Percentiles rank a stretch among this genome's conserved stretches.
phyloP scores from a whole-genome alignment of 2,113 vertebrate genomes.

The Pelvicachromis taeniatus region DNA sequence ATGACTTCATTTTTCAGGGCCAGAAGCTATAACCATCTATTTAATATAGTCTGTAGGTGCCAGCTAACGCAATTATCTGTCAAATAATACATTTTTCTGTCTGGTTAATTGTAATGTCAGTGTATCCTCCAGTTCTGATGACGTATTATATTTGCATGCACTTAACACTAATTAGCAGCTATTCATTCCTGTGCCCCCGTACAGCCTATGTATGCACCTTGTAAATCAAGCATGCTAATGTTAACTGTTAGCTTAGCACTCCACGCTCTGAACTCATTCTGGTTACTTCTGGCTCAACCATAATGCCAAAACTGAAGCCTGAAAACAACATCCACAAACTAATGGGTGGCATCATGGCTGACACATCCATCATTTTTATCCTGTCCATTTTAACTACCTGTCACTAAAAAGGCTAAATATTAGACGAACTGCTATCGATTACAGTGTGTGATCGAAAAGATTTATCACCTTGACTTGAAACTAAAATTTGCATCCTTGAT shows the following conservation, averaged over 20 bases:
- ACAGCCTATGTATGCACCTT: not conserved
- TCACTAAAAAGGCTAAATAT: not conserved
- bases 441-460: not conserved
- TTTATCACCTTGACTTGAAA: not conserved
- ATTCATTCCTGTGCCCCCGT: not conserved
- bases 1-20: not conserved
- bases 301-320: not conserved
- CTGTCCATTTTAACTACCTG: not conserved
- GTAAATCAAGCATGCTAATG: not conserved
- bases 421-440: accelerated
- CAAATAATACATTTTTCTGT: not conserved
- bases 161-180: not conserved
- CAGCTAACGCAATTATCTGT: not conserved
- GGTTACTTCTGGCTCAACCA: not conserved
- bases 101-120: not conserved
- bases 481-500: not conserved
- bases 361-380: not conserved
- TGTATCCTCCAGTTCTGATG: not conserved
- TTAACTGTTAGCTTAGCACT: not conserved
- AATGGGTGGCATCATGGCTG: not conserved
- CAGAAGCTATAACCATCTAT: not conserved
- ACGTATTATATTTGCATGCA: not conserved
- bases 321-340: not conserved
- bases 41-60: not conserved
- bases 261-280: not conserved